A percentile compares a stretch with the other conserved stretches of the same genome.
phyloP scores from a whole-genome alignment of 2,113 vertebrate species.

The Phrynosoma platyrhinos region DNA sequence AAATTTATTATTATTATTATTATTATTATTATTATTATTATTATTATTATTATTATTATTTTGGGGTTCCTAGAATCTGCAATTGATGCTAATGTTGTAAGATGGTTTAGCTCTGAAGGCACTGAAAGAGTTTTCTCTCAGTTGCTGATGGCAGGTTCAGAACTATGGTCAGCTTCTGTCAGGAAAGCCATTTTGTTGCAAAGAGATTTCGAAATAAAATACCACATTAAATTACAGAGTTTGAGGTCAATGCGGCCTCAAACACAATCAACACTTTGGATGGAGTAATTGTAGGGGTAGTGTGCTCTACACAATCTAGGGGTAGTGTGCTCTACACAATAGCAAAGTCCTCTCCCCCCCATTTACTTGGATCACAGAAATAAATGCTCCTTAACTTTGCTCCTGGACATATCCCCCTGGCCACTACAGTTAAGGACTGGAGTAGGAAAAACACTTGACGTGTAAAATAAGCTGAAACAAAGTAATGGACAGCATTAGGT shows the following conservation, averaged over 20 bases:
- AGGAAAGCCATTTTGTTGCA: neutral
- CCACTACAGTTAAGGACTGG: neutral
- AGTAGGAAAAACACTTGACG: no score
- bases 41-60: no score
- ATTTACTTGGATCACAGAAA: neutral
- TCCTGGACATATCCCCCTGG: neutral
- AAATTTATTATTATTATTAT: no score
- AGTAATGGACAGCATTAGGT: neutral
- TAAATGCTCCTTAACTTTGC: neutral
- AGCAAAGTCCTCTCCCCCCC: neutral
- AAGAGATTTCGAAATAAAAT: slow-evolving; percentile 11
- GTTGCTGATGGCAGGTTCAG: neutral
- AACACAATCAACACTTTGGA: no score
- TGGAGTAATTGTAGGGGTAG: no score
- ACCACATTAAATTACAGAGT: neutral
- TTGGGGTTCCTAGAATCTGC: neutral
- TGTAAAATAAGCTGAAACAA: neutral
- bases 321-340: no score
- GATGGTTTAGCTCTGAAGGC: neutral
- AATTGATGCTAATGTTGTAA: slow-evolving; percentile 17
- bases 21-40: no score
- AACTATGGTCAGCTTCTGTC: neutral
- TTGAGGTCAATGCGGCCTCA: slow-evolving; percentile 11
- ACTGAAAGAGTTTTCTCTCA: neutral
- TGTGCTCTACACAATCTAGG: neutral